Conservation (phyloP, 2,113 vertebrate genomes). For the Motacilla alba region DNA sequence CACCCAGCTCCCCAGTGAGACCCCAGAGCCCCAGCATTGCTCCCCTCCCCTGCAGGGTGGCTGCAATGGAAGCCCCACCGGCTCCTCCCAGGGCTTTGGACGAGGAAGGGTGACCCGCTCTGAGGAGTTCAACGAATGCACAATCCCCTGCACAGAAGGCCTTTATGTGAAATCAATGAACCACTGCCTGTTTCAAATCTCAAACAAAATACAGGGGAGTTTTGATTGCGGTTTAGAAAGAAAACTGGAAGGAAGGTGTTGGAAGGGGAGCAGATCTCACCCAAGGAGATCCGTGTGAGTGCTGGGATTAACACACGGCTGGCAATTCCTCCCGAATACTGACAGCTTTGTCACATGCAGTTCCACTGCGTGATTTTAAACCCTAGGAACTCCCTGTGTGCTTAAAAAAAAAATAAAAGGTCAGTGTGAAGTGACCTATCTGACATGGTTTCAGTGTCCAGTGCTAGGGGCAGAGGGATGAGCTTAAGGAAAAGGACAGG, state of each 20-base stretch:
- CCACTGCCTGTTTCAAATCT: constrained; percentile 43
- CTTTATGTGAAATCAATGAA: constrained; percentile 43
- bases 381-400: neutral
- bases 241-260: constrained; percentile 6
- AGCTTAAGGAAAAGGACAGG: fast-evolving
- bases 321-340: neutral
- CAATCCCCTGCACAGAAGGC: constrained; percentile 29
- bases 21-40: fast-evolving
- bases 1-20: neutral
- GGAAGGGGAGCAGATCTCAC: constrained; percentile 35
- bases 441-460: neutral
- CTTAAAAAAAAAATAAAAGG: neutral
- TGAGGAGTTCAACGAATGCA: neutral
- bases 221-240: constrained; percentile 64
- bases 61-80: neutral
- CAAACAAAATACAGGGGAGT: constrained; percentile 51
- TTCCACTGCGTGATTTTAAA: neutral
- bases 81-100: neutral
- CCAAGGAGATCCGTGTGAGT: neutral
- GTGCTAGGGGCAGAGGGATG: neutral
- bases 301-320: constrained; percentile 8
- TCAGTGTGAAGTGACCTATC: neutral
- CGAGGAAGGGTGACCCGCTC: neutral
- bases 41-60: neutral
- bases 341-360: constrained; percentile 1